Base-by-base conservation (phyloP, 64 coral and sea anemone species). In the Stichodactyla mertensii region DNA sequence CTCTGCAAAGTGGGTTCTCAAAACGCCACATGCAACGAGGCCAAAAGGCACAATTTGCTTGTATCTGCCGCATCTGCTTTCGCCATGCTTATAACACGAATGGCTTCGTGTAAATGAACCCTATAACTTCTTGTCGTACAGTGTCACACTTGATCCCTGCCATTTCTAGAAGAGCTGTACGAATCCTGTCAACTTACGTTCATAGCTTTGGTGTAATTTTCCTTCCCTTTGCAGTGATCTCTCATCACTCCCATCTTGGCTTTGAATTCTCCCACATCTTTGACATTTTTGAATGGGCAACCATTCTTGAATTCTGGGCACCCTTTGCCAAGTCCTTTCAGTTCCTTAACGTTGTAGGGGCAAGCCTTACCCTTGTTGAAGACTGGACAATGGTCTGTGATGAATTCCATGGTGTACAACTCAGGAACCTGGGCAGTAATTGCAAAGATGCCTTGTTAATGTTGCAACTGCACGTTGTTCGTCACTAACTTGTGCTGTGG, bases 281-380 rank as follows among this genome's bases (percentile, higher is more conserved):
- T 77, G 6, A 52, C 52, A 15, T 88, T 58, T 55, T 78, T 78
- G 71, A 88, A 88, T 10, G 86, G 86, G 57, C 86, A 88, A 64
- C 74, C 74, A 55, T 78, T 36, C 54, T 88, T 88, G 54, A 88
- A 88, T 6, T 23, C 19, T 7, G 86, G 86, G 52, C 86, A 88
- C 0, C 57, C 57, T 15, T 77, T 77, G 8, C 31, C 69, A n/a
- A 88, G 55, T 16, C 86, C 86, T 61, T 88, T 78, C 7, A 88
- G 74, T 16, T 78, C 52, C 6, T 19, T 10, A 4, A 79, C 14
- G 19, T 13, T 77, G 23, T 88, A 78, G 7, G 86, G 71, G 24
- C 77, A 88, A 16, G 86, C 69, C 16, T 57, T 77, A 7, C 86
- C 86, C 45, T 55, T 31, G 54, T 79, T 79, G 27, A 88, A 88